A percentile compares a stretch with the other conserved stretches of the same genome.
These are phyloP conservation scores for Parazoanthus darwini DNA, from an alignment of 92 coral and sea anemone genomes.

Conservation along the genomic window DNA sequence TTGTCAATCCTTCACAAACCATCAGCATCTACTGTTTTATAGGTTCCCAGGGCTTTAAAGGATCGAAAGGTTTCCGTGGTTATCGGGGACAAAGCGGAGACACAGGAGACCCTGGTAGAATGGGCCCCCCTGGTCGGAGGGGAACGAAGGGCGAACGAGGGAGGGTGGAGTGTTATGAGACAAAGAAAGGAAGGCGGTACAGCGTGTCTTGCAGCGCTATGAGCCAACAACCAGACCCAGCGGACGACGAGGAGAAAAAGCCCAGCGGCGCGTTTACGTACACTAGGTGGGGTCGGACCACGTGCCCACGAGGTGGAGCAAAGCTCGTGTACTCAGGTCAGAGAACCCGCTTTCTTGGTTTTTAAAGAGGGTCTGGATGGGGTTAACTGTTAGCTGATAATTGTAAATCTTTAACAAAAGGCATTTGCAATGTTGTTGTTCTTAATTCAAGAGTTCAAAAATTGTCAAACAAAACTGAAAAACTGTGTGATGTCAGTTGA, in stretches of 20 bases:
- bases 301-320: slow-evolving; percentile 39
- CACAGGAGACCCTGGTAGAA: slow-evolving; percentile 16
- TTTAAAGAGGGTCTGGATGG: too few relatives aligned
- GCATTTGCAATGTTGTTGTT: too few relatives aligned
- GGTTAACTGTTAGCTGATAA: too few relatives aligned
- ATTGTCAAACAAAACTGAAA: too few relatives aligned
- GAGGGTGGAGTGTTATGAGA: slow-evolving; percentile 26
- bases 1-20: too few relatives aligned
- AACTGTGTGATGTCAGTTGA: too few relatives aligned
- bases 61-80: slow-evolving; percentile 36
- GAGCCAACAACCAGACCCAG: slow-evolving; percentile 15
- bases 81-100: slow-evolving; percentile 29
- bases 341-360: not conserved
- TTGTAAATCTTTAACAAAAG: too few relatives aligned
- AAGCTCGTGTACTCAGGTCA: slow-evolving; percentile 37
- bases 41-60: slow-evolving; percentile 19
- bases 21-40: not conserved
- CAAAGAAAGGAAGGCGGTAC: slow-evolving; percentile 19
- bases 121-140: slow-evolving; percentile 13
- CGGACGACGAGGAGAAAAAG: slow-evolving; percentile 24
- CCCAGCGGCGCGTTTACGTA: slow-evolving; percentile 16
- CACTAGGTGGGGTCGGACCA: slow-evolving; percentile 39
- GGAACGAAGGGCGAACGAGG: slow-evolving; percentile 6
- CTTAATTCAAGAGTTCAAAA: too few relatives aligned
- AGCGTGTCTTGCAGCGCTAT: slow-evolving; percentile 35